phyloP scores from a whole-genome alignment of 2,888 invertebrate species.

The Heliconius ethilla region DNA sequence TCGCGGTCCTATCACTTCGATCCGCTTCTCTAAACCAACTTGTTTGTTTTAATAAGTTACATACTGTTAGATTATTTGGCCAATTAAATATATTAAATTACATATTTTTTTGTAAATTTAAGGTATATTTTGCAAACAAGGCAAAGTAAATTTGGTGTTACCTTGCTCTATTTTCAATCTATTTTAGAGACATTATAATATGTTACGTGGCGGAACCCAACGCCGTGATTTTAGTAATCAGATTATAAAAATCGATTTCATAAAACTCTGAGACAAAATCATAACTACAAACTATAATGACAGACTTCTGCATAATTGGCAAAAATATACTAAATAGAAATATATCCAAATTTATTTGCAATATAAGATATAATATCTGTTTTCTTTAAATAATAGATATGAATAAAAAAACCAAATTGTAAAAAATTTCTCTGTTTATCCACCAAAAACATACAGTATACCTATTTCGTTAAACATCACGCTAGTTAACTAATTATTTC shows the following conservation, averaged over 20 bases:
- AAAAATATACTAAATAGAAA: not conserved
- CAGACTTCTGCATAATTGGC: not conserved
- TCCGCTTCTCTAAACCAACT: constrained; percentile 20
- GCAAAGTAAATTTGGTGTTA: too few relatives aligned
- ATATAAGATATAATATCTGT: too few relatives aligned
- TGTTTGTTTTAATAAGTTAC: constrained; percentile 10
- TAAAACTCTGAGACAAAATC: too few relatives aligned
- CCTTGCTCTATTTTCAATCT: too few relatives aligned
- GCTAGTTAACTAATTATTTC: not conserved
- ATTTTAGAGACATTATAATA: not conserved
- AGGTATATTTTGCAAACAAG: too few relatives aligned
- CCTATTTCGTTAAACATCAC: not conserved
- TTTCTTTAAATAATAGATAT: not conserved
- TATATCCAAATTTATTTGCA: not conserved
- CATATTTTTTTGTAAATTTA: not conserved
- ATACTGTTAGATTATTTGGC: constrained; percentile 10
- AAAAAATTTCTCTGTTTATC: not conserved
- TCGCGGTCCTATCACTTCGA: constrained; percentile 20
- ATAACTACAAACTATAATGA: not conserved
- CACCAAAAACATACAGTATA: not conserved
- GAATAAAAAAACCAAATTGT: not conserved
- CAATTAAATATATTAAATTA: constrained; percentile 8
- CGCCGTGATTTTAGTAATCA: not conserved
- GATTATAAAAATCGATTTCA: not conserved
- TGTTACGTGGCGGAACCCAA: not conserved